Evolutionary conservation across 2,888 invertebrate species (phyloP), one percentile per base, ranked within the genome.

Genomic region (Trilocha varians): DNA sequence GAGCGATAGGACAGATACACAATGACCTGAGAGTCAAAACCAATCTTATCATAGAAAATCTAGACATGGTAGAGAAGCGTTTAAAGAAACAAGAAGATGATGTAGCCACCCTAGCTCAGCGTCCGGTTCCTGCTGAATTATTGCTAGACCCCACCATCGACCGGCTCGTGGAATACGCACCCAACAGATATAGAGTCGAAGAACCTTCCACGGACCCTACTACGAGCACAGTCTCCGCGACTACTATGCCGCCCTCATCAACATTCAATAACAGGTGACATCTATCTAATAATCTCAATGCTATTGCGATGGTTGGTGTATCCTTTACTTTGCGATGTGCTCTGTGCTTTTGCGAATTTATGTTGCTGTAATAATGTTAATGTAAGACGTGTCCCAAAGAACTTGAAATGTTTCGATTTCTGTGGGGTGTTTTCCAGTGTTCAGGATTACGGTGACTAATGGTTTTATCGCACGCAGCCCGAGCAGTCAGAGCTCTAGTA

Each of bases 1-100:
- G 95, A 5, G 95, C 95, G 0, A 95, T 95, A 50, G 94, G 91
- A 32, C 93, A 94, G 72, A 94, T 95, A 43, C 95, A 95, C 69
- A 91, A 90, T 43, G 95, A 95, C 66, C 77, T 95, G 33, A 87
- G 93, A 49, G 84, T 91, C 0, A 95, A 95, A 70, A 93, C 95
- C 0, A 94, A 95, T 74, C 89, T 93, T 55, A 95, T 95, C 40
- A 95, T 95, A 41, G 93, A 93, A 57, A 95, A 95, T 72, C 86
- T 95, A 56, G 94, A 93, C 64, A 93, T 94, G 87, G 94, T 95
- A 1, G 94, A 95, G 64, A 93, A 91, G 60, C 87, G 94, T 35
- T 69, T 95, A 42, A 94, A 93, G 72, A 94, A 95, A 62, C 95
- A 95, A 59, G 94, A 94, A 60, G 93, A 93, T 57, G 94, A 94